These are phyloP conservation scores for Himantopus leucocephalus DNA, from an alignment of 2,113 vertebrate species.

Conservation along the genomic window DNA sequence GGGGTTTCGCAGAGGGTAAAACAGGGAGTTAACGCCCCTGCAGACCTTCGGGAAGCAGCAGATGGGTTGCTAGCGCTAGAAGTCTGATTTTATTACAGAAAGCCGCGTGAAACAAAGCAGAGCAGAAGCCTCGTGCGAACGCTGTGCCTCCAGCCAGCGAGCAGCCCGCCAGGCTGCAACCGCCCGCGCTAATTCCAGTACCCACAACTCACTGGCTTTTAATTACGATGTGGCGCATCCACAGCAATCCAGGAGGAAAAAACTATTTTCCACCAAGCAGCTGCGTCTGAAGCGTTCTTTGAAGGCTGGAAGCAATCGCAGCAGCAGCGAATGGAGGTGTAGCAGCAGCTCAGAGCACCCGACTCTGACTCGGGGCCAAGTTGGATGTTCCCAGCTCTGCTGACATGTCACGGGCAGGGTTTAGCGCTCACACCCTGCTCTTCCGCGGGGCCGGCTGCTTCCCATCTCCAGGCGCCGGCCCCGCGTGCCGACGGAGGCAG, in stretches of 20 bases:
- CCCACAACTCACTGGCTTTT: neutral
- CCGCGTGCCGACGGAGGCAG: accelerated
- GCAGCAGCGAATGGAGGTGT: neutral
- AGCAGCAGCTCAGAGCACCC: neutral
- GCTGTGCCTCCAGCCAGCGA: neutral
- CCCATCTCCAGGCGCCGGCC: neutral
- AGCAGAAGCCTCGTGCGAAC: neutral
- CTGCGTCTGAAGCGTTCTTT: accelerated
- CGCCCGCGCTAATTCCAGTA: neutral
- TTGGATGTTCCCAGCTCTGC: neutral
- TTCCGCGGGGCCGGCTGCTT: neutral
- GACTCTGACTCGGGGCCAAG: too few relatives aligned
- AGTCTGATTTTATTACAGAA: neutral
- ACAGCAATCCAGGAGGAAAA: neutral
- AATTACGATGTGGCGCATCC: neutral
- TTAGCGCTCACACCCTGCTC: neutral
- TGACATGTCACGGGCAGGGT: neutral
- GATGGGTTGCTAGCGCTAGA: neutral
- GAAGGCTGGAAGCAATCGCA: neutral
- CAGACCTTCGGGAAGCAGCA: neutral
- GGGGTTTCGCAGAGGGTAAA: neutral
- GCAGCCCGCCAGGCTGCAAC: neutral
- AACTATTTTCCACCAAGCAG: neutral
- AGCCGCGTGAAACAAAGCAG: neutral
- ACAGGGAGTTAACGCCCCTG: neutral